Base-by-base conservation (phyloP, 2,888 invertebrate genomes). In the Spicauda simplicius region DNA sequence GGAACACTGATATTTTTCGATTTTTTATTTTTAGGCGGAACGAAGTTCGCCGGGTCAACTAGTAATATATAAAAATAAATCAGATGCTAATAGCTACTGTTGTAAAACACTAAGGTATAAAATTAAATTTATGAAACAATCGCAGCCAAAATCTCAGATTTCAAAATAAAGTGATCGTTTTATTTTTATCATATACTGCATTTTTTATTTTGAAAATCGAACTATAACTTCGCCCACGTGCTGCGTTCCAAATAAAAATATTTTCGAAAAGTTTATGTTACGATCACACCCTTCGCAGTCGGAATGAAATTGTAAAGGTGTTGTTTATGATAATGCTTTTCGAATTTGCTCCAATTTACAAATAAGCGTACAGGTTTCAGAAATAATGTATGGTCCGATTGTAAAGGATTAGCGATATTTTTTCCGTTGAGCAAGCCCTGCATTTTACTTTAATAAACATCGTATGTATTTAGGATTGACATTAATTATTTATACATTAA, bases 301-400 rank as follows among this genome's bases (percentile, higher is more conserved):
- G 75, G 77, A 83, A 85, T 82, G 80, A 83, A 84, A 81, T 79
- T 82, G 83, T 85, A 82, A 84, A 83, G 73, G 70, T 71, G 62
- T 76, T 72, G 76, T 84, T 86, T 82, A 85, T 71, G 80, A 76
- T 76, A 69, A 25, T 74, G 71, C 69, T 74, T 75, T 78, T 79
- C 58, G 20, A 25, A 58, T 45, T 48, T 48, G 45, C 45, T 20
- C 45, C 58, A 48, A 58, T 48, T 58, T 25, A 19, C n/a, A 25
- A 48, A n/a, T 25, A 25, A 16, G 48, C 48, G 16, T n/a, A 5
- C 48, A 16, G 16, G 48, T 48, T 48, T 4, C 48, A 16, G 7
- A 48, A 48, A n/a, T 48, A 12, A 14, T 16, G 48, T 48, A 5
- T n/a, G 16, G 48, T 16, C 10, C 16, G 11, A 48, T 16, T 48